These are phyloP conservation scores for Eonycteris spelaea DNA, from an alignment of 2,113 vertebrate species.

Conservation along the genomic window DNA sequence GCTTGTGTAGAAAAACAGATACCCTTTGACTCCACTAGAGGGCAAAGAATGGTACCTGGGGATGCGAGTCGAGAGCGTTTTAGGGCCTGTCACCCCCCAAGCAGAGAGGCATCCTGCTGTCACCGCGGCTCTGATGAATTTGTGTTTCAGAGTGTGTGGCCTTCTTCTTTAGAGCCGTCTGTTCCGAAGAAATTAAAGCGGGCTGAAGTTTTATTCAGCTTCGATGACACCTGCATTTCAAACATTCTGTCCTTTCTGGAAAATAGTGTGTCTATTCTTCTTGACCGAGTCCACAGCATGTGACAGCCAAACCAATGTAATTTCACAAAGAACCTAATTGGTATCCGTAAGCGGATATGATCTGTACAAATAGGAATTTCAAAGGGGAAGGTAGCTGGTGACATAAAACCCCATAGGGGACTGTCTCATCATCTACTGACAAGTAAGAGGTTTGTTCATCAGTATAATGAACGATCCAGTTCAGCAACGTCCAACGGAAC, in stretches of 20 bases:
- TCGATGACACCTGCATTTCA: background rate
- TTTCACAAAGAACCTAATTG: background rate
- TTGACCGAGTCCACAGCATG: background rate
- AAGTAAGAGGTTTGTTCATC: background rate
- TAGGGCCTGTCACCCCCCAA: accelerated
- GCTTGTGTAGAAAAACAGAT: background rate
- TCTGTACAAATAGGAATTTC: background rate
- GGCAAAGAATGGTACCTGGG: conserved; percentile 61
- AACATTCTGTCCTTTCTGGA: background rate
- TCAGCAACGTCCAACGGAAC: background rate
- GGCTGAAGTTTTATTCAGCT: background rate
- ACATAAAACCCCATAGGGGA: background rate
- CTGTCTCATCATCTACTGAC: background rate
- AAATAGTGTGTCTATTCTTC: background rate
- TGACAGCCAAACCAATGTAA: background rate
- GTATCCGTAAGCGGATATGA: background rate
- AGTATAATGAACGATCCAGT: background rate
- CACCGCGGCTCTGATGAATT: background rate
- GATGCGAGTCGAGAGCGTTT: background rate
- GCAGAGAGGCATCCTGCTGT: accelerated
- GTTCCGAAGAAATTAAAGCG: background rate
- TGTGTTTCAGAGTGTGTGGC: accelerated
- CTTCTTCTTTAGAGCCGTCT: background rate
- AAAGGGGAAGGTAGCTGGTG: background rate
- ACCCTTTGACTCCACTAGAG: conserved; percentile 68